These are phyloP conservation scores for Taeniopygia guttata DNA, from an alignment of 2,797 vertebrate genomes.

Conservation along the genomic window DNA sequence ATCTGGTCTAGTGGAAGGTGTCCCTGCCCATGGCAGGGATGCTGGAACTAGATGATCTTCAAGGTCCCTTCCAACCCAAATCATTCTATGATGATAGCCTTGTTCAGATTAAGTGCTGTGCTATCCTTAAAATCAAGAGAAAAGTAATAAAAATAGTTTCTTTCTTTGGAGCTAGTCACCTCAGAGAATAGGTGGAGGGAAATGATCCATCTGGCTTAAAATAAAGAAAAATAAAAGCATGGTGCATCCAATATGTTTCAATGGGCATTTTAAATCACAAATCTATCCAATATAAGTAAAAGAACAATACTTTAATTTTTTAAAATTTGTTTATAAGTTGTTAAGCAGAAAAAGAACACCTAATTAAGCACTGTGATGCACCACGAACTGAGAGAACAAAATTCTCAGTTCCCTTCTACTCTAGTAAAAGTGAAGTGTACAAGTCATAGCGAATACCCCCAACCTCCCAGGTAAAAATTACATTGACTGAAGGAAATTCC, in stretches of 20 bases:
- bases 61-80: not conserved
- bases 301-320: not conserved
- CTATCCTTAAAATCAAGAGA: not conserved
- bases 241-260: not conserved
- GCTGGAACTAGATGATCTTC: not conserved
- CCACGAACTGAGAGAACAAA: not conserved
- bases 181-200: not conserved
- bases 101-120: not conserved
- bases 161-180: not conserved
- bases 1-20: not conserved
- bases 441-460: not conserved
- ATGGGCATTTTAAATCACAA: not conserved
- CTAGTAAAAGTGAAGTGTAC: not conserved
- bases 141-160: not conserved
- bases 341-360: not conserved
- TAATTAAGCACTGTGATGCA: not conserved
- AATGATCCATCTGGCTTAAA: not conserved
- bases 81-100: not conserved
- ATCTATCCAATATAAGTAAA: not conserved
- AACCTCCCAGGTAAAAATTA: not conserved
- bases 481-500: not conserved
- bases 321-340: not conserved
- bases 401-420: not conserved
- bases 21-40: not conserved
- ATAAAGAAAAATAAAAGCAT: not conserved